A percentile compares a stretch with the other conserved stretches of the same genome.
phyloP scores from a whole-genome alignment of 2,888 invertebrate genomes.

The Zygaena filipendulae region DNA sequence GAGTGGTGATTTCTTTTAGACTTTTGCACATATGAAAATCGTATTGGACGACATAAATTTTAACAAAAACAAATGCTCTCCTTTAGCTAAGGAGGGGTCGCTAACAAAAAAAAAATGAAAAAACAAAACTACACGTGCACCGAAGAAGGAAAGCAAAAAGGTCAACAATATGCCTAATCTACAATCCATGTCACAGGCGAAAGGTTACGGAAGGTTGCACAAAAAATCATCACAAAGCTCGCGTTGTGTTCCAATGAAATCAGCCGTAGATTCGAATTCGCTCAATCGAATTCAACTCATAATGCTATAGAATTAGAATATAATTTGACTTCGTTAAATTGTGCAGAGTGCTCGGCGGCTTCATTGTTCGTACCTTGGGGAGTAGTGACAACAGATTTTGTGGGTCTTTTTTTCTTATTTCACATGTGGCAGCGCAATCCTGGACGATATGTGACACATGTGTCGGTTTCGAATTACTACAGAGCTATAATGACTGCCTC shows the following conservation, averaged over 20 bases:
- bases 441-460: constrained; percentile 67
- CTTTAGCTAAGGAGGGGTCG: constrained; percentile 26
- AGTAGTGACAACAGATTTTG: constrained; percentile 66
- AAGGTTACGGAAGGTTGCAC: constrained; percentile 65
- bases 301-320: constrained; percentile 25
- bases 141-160: constrained; percentile 55
- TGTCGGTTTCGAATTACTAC: constrained; percentile 61
- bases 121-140: constrained; percentile 55
- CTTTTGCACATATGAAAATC: too few species aligned
- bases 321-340: constrained; percentile 24
- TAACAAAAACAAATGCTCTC: constrained; percentile 49
- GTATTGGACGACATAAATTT: too few species aligned
- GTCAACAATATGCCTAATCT: constrained; percentile 68
- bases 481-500: constrained; percentile 54
- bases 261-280: constrained; percentile 34
- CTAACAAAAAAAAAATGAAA: constrained; percentile 41
- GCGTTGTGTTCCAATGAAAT: constrained; percentile 42
- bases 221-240: constrained; percentile 58
- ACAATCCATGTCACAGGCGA: constrained; percentile 67
- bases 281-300: constrained; percentile 26
- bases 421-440: constrained; percentile 68
- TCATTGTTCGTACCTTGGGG: constrained; percentile 63
- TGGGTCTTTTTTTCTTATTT: constrained; percentile 54
- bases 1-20: constrained; percentile 7
- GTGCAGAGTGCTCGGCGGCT: constrained; percentile 30